Evolutionary conservation across 2,113 vertebrate species (phyloP), one percentile per base, ranked within the genome.

Genomic region (Hydrochoerus hydrochaeris): DNA sequence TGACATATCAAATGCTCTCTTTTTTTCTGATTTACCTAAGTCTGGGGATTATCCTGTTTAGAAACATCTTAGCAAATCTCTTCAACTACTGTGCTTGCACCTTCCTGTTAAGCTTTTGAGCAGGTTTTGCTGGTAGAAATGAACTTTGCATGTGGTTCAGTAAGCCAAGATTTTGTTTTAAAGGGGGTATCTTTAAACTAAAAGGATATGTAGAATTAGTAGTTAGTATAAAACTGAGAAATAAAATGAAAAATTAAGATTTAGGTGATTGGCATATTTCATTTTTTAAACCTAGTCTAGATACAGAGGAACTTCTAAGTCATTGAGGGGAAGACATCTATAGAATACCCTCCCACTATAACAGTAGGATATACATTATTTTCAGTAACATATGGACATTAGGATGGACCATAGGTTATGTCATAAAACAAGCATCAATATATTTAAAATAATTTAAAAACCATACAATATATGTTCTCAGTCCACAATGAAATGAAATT

Each of bases 1-100:
- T 97, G 88, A 94, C 95, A 94, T 84, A 95, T 93, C 94, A 91
- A 2, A 89, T 96, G 58, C 30, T 80, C 49, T 89, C 13, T 44
- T 87, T 54, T 94, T 44, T 82, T 91, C 88, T 93, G 90, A 78
- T 3, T 94, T 52, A 92, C 83, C 60, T 93, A 95, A 49, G 91
- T 78, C 71, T 94, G 94, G 67, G 62, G 88, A 92, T 83, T 88
- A 84, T 69, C 57, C 57, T 94, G 78, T 89, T 95, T 92, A 93
- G 75, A 96, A 91, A 78, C 38, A 77, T 93, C 62, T 82, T 87
- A 63, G 90, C 77, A 97, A 95, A 73, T 93, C 77, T 95, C 60
- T 63, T 19, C 24, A 91, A 49, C 44, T 88, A 77, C 30, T 71
- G 52, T 80, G 10, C 22, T 22, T 84, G 14, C 20, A 91, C 5